Base-by-base conservation (phyloP, 1,140 invertebrate species). In the Pentalonia nigronervosa region DNA sequence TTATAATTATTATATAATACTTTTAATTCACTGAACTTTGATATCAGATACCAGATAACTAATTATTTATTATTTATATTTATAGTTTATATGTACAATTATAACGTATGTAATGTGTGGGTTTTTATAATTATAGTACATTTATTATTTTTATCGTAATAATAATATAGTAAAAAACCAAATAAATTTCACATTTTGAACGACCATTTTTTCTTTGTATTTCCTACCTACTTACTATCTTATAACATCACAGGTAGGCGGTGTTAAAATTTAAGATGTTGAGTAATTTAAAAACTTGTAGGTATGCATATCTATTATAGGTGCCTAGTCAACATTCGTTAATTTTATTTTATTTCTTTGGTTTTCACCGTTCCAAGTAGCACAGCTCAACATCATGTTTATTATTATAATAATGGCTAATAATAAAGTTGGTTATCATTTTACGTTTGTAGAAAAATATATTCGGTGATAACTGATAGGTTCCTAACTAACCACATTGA, bases 391-490 rank as follows among this genome's bases (percentile, higher is more conserved):
- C 60, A 76, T n/a, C 30, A n/a, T 76, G 14, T n/a, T 7, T 30
- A n/a, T 76, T 76, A 76, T 76, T 76, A 76, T 76, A 76, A n/a
- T 76, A 76, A 76, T 76, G 60, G n/a, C 60, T 67, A 67, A 67
- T 17, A 67, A 60, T 60, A 6, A 67, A 67, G 30, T 76, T 23
- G 4, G 4, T 53, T 76, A 76, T 76, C 30, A 76, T n/a, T 76
- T n/a, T 76, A 47, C 41, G 30, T 86, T 45, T 86, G 11, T 47
- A 30, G 25, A 47, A 11, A 47, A 86, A 30, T 47, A 41, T 86
- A 86, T 86, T 86, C 45, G 36, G 36, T 86, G 41, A 17, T 86
- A 41, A 47, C 25, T 47, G 25, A 47, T 76, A 76, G 60, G 60
- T 76, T 53, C 60, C 60, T n/a, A 76, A 34, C 60, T 86, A 11